Evolutionary conservation across 2,888 invertebrate genomes (phyloP).

Genomic region (Chirona hameri): DNA sequence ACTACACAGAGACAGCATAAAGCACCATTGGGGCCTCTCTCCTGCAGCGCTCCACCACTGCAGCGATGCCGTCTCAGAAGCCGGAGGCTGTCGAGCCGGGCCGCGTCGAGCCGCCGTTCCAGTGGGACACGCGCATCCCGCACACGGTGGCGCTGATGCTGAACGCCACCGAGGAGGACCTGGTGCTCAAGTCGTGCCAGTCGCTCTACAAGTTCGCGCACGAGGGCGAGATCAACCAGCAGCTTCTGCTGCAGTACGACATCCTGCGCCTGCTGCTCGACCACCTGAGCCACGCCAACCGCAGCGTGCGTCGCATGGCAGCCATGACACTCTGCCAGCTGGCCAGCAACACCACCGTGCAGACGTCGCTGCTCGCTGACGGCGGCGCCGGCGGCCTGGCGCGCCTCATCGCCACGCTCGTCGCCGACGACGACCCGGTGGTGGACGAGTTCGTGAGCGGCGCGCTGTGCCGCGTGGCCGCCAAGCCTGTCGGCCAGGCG

Average conservation of each 20-base stretch:
- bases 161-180: constrained; percentile 24
- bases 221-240: constrained; percentile 2
- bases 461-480: background rate
- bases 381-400: background rate
- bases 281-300: background rate
- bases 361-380: background rate
- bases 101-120: background rate
- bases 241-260: background rate
- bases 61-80: background rate
- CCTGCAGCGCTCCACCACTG: too few relatives aligned
- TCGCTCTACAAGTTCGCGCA: constrained; percentile 9
- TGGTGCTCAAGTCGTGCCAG: background rate
- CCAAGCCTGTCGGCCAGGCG: background rate
- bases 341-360: background rate
- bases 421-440: background rate
- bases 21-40: too few relatives aligned
- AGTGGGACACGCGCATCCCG: background rate
- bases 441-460: background rate
- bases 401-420: background rate
- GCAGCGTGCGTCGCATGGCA: constrained; percentile 5
- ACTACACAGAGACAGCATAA: too few relatives aligned
- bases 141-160: constrained; percentile 24
- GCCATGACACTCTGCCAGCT: constrained; percentile 3
- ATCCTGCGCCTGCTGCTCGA: background rate
- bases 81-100: background rate